Evolutionary conservation across 2,888 invertebrate genomes (phyloP).

Genomic region (Drosophila rubida): DNA sequence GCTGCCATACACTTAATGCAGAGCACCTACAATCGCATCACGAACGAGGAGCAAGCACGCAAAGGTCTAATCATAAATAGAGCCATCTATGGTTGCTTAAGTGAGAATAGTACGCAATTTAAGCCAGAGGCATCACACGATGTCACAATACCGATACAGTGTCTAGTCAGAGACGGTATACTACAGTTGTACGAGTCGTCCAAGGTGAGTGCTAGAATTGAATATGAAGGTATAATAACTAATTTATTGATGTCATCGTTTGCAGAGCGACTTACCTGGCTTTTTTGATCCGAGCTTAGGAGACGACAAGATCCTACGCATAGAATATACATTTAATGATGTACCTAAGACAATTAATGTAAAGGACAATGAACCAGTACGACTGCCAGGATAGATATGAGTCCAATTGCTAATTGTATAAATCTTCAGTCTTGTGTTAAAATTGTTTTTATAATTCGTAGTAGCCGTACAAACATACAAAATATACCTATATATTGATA

Average conservation of each 20-base stretch:
- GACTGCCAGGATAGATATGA: slow-evolving; percentile 86
- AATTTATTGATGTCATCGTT: slow-evolving; percentile 49
- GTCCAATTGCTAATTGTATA: slow-evolving; percentile 51
- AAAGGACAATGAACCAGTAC: slow-evolving; percentile 91
- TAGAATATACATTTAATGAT: slow-evolving; percentile 94
- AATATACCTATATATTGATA: slow-evolving; percentile 9
- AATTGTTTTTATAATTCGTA: slow-evolving; percentile 62
- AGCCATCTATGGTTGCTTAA: slow-evolving; percentile 92
- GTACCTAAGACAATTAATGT: slow-evolving; percentile 92
- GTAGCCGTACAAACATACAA: slow-evolving; percentile 29
- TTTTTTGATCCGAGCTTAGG: slow-evolving; percentile 98
- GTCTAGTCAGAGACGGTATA: slow-evolving; percentile 96
- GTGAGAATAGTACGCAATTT: slow-evolving; percentile 75
- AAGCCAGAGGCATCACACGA: slow-evolving; percentile 88
- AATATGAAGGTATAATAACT: background rate
- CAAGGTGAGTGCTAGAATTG: slow-evolving; percentile 88
- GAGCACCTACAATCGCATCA: slow-evolving; percentile 93
- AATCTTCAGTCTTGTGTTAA: slow-evolving; percentile 74
- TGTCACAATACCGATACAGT: slow-evolving; percentile 97
- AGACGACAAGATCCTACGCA: slow-evolving; percentile 94
- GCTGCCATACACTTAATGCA: slow-evolving; percentile 96
- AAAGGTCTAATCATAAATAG: slow-evolving; percentile 94
- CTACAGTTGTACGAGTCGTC: slow-evolving; percentile 93
- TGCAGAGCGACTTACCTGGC: slow-evolving; percentile 96
- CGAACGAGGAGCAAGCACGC: slow-evolving; percentile 91